Base-by-base conservation (phyloP, 92 coral and sea anemone species). In the Epizoanthus rinbou region DNA sequence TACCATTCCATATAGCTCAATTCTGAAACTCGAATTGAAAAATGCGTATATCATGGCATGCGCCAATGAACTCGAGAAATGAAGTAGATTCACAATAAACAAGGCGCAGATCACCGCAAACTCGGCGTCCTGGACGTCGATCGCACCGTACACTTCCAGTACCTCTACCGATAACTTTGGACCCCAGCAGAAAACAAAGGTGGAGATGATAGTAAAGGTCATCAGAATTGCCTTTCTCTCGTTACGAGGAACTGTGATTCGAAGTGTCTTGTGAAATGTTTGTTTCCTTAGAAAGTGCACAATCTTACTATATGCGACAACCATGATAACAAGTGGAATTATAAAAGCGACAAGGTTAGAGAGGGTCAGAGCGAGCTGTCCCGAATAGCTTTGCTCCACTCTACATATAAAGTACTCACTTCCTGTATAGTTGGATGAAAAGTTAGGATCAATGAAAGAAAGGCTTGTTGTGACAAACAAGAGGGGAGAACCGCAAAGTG, bases 171-270 rank as follows among this genome's bases (percentile, higher is more conserved):
- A 24, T 13, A 71, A 21, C 57, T 71, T 71, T 71, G 76, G 76
- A 0, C 76, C 58, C 76, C 76, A 71, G 57, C 76, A 71, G 0
- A 71, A 43, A 8, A 71, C 16, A 43, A 41, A 71, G 76, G 76
- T 35, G 10, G 59, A 71, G 15, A 71, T 71, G 35, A 71, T 71
- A 3, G 76, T 37, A 28, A 71, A 41, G 31, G 76, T 18, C 76
- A 71, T 71, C 17, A 71, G 22, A 39, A 71, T 57, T 43, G 76
- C 76, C 23, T 71, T 71, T 21, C 45, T 71, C 58, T 71, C 76
- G n/a, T 56, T 71, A 45, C 76, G 76, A 6, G 57, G 57, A 41
- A 71, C 58, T 24, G 76, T 41, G 76, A 71, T 28, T 35, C 50
- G 57, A 22, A 71, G 58, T 41, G 57, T 45, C 57, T 43, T 45